Percentiles rank a stretch among this genome's conserved stretches.
phyloP scores from a whole-genome alignment of 2,797 vertebrate genomes.

The Neomorphus geoffroyi region DNA sequence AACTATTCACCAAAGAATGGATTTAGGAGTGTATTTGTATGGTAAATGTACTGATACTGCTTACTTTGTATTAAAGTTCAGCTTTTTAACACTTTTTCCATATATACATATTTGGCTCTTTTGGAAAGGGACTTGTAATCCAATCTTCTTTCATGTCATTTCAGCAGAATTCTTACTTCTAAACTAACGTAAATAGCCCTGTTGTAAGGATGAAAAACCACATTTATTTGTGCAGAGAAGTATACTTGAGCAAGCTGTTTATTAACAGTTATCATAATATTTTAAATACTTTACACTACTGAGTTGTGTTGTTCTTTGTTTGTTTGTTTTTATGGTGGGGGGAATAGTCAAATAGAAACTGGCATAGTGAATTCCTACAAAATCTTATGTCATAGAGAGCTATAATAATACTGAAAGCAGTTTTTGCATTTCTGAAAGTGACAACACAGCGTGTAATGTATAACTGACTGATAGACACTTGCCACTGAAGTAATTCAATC shows the following conservation, averaged over 20 bases:
- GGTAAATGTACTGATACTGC: slow-evolving; percentile 54
- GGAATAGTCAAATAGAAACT: not conserved
- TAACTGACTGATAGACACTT: not conserved
- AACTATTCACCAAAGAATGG: slow-evolving; percentile 54
- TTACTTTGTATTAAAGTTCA: slow-evolving; percentile 50
- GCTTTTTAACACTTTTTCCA: slow-evolving; percentile 39
- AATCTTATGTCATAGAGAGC: not conserved
- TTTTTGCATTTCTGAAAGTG: not conserved
- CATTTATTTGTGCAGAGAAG: not conserved
- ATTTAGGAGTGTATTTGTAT: slow-evolving; percentile 62
- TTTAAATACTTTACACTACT: not conserved
- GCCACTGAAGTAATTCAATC: slow-evolving; percentile 11
- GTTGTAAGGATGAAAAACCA: not conserved
- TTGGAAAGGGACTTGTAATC: slow-evolving; percentile 18
- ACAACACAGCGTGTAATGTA: not conserved
- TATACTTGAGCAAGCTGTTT: not conserved
- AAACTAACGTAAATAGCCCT: not conserved
- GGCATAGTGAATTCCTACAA: not conserved
- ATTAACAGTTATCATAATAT: not conserved
- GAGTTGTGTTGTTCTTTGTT: not conserved
- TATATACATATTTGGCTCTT: not conserved
- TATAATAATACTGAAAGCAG: not conserved
- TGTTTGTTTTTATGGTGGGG: fast-evolving
- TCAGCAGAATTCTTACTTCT: slow-evolving; percentile 36
- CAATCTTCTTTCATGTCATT: slow-evolving; percentile 37